These are phyloP conservation scores for Aplocera efformata DNA, from an alignment of 2,888 invertebrate genomes.

Conservation along the genomic window DNA sequence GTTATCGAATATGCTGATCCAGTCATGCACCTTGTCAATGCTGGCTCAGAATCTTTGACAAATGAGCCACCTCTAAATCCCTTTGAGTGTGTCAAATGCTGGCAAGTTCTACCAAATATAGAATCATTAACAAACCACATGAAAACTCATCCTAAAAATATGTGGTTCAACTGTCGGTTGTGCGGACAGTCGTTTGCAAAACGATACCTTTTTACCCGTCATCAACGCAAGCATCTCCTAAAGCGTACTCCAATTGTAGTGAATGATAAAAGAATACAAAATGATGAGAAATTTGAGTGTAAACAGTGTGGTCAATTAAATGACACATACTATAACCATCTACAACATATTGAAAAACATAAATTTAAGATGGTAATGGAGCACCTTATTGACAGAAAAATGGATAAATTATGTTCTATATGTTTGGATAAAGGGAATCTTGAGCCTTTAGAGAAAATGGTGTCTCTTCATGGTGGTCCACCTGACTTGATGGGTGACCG, in stretches of 20 bases:
- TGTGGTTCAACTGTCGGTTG: conserved; percentile 64
- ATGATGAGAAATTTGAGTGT: conserved; percentile 43
- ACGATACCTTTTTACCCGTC: conserved; percentile 45
- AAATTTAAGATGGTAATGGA: conserved; percentile 57
- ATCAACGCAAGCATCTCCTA: conserved; percentile 32
- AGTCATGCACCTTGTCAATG: conserved; percentile 52
- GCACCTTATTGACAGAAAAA: conserved; percentile 50
- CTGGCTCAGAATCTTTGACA: conserved; percentile 33
- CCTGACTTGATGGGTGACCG: conserved; percentile 57
- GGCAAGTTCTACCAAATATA: conserved; percentile 52
- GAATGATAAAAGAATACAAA: not conserved
- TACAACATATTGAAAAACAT: conserved; percentile 68
- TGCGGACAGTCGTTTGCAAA: conserved; percentile 66
- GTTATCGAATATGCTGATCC: conserved; percentile 69
- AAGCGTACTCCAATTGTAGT: no score
- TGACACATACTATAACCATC: conserved; percentile 41
- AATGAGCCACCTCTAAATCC: conserved; percentile 38
- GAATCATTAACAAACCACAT: conserved; percentile 57
- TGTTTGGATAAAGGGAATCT: conserved; percentile 53
- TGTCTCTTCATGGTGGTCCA: conserved; percentile 59
- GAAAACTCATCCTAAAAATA: conserved; percentile 56
- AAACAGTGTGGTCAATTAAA: conserved; percentile 43
- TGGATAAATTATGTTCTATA: conserved; percentile 53
- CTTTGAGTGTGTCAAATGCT: conserved; percentile 63
- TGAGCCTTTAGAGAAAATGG: conserved; percentile 44